These are phyloP conservation scores for Labrus mixtus DNA, from an alignment of 2,113 vertebrate species.

Conservation along the genomic window DNA sequence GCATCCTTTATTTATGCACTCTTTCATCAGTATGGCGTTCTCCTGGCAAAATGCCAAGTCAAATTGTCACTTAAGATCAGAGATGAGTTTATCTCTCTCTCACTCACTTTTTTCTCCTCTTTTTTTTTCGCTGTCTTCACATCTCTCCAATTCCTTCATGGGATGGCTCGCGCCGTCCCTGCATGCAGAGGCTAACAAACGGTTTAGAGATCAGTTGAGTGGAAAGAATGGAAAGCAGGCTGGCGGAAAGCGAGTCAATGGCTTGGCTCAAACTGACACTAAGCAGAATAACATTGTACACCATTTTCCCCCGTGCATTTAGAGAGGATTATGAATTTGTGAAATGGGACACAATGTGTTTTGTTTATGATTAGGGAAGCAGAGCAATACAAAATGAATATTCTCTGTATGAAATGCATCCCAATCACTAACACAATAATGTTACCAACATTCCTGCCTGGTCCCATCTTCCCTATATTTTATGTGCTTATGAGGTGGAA, in stretches of 20 bases:
- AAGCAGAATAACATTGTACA: constrained; percentile 56
- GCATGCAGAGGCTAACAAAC: constrained; percentile 66
- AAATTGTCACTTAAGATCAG: constrained; percentile 82
- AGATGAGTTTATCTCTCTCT: constrained; percentile 70
- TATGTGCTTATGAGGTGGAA: constrained; percentile 63
- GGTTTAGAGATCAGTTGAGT: constrained; percentile 78
- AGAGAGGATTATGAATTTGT: constrained; percentile 50
- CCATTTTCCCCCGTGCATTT: constrained; percentile 42
- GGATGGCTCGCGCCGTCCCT: constrained; percentile 58
- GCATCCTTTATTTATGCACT: constrained; percentile 81
- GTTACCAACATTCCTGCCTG: constrained; percentile 41
- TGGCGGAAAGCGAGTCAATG: constrained; percentile 61
- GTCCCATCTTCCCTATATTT: constrained; percentile 35
- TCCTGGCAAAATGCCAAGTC: constrained; percentile 74
- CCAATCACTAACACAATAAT: constrained; percentile 43
- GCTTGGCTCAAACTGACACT: constrained; percentile 66
- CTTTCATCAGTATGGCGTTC: constrained; percentile 72
- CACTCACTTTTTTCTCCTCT: constrained; percentile 39
- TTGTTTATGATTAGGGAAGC: constrained; percentile 59
- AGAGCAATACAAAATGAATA: constrained; percentile 36
- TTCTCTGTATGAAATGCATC: constrained; percentile 44
- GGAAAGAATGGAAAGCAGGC: constrained; percentile 73
- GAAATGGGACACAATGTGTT: constrained; percentile 35
- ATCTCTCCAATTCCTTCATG: constrained; percentile 54
- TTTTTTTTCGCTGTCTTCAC: constrained; percentile 40